phyloP scores from a whole-genome alignment of 2,888 invertebrate species.

The Noctua janthe region DNA sequence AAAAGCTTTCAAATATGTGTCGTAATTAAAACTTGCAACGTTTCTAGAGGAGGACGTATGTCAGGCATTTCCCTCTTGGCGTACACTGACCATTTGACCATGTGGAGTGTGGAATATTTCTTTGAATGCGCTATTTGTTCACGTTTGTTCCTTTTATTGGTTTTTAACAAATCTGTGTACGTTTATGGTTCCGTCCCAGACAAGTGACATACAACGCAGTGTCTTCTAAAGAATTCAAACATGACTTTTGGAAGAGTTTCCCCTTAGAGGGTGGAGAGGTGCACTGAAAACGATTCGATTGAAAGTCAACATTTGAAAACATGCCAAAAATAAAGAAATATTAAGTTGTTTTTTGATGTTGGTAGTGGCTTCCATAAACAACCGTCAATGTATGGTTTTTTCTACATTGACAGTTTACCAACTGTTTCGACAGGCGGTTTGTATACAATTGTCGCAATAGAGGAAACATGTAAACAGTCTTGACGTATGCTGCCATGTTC shows the following conservation, averaged over 20 bases:
- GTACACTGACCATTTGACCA: conserved; percentile 29
- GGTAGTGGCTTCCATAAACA: background rate
- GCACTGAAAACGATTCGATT: background rate
- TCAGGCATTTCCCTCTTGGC: conserved; percentile 51
- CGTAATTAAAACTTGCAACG: conserved; percentile 57
- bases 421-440: conserved; percentile 5
- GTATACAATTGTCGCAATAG: conserved; percentile 16
- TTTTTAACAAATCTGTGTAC: background rate
- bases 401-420: conserved; percentile 1
- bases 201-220: background rate
- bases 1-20: conserved; percentile 58
- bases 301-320: background rate
- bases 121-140: conserved; percentile 20
- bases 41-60: conserved; percentile 38
- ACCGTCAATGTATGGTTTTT: background rate
- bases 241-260: background rate
- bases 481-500: conserved; percentile 3
- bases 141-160: background rate
- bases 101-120: conserved; percentile 9
- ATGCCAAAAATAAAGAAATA: background rate
- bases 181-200: background rate
- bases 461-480: conserved; percentile 8
- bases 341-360: background rate
- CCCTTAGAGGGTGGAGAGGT: background rate
- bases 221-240: background rate